Conservation (phyloP, 2,888 invertebrate genomes). For the Tinea trinotella region DNA sequence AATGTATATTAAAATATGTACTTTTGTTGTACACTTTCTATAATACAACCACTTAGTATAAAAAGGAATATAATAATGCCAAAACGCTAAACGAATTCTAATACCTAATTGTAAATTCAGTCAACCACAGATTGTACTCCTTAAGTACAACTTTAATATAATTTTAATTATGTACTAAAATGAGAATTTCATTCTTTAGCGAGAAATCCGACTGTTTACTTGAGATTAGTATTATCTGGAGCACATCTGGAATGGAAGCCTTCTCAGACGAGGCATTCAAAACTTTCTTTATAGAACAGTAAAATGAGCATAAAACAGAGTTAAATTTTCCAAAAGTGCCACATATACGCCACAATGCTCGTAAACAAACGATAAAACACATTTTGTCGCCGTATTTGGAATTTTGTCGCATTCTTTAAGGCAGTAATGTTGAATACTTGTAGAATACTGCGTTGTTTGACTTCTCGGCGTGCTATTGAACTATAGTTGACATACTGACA, state of each 20-base stretch:
- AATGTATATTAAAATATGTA: too few relatives aligned
- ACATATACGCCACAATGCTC: conserved; percentile 16
- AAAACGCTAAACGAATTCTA: too few relatives aligned
- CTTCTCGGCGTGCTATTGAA: background rate
- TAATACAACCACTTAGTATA: too few relatives aligned
- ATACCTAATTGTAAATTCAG: too few relatives aligned
- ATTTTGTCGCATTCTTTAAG: conserved; percentile 18
- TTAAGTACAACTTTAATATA: background rate
- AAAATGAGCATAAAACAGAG: conserved; percentile 19
- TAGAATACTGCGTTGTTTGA: background rate
- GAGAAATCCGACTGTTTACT: conserved; percentile 4
- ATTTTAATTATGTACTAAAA: background rate
- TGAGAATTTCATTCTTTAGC: background rate
- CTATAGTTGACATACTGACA: background rate
- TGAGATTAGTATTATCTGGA: conserved; percentile 8
- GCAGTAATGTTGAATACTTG: conserved; percentile 13
- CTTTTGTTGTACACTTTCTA: too few relatives aligned
- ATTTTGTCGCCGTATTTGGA: conserved; percentile 17
- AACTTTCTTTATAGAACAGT: conserved; percentile 18
- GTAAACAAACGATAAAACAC: conserved; percentile 21
- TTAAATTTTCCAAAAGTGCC: conserved; percentile 20
- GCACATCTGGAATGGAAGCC: conserved; percentile 1
- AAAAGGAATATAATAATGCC: too few relatives aligned
- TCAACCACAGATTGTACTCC: too few relatives aligned
- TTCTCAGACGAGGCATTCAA: conserved; percentile 12